Conservation (phyloP, 2,888 invertebrate genomes). For the Gandaritis pyraliata region DNA sequence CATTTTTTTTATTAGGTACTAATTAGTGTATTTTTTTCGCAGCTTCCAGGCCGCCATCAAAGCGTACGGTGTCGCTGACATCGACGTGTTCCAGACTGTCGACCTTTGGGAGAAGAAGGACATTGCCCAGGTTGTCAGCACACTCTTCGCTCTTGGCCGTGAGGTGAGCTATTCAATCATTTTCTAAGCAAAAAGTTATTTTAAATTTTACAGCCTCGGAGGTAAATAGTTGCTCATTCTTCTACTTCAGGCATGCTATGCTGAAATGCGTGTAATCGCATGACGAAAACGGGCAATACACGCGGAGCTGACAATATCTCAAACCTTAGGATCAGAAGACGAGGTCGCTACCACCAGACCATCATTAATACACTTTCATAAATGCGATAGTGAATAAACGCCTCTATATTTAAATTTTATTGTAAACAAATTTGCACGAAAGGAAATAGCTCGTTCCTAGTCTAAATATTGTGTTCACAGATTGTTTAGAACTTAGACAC, state of each 20-base stretch:
- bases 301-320: too few species aligned
- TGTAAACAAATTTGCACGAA: slow-evolving; percentile 44
- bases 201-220: too few species aligned
- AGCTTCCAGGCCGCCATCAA: slow-evolving; percentile 94
- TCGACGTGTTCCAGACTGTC: slow-evolving; percentile 98
- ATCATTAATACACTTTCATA: background rate
- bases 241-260: too few species aligned
- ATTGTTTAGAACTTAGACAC: slow-evolving; percentile 67
- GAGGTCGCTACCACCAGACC: too few species aligned
- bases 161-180: slow-evolving; percentile 80
- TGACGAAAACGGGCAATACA: too few species aligned
- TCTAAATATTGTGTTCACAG: slow-evolving; percentile 66
- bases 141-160: slow-evolving; percentile 93
- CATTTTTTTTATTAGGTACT: background rate
- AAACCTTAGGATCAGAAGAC: too few species aligned
- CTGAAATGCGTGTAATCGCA: too few species aligned
- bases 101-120: slow-evolving; percentile 98
- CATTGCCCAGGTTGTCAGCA: slow-evolving; percentile 92
- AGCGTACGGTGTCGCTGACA: slow-evolving; percentile 94
- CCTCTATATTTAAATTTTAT: slow-evolving; percentile 35
- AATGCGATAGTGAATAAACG: slow-evolving; percentile 17
- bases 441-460: slow-evolving; percentile 48
- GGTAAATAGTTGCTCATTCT: too few species aligned
- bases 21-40: slow-evolving; percentile 37
- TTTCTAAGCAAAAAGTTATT: background rate